These are phyloP conservation scores for Poeciliopsis turneri DNA, from an alignment of 2,797 vertebrate genomes.

Conservation along the genomic window DNA sequence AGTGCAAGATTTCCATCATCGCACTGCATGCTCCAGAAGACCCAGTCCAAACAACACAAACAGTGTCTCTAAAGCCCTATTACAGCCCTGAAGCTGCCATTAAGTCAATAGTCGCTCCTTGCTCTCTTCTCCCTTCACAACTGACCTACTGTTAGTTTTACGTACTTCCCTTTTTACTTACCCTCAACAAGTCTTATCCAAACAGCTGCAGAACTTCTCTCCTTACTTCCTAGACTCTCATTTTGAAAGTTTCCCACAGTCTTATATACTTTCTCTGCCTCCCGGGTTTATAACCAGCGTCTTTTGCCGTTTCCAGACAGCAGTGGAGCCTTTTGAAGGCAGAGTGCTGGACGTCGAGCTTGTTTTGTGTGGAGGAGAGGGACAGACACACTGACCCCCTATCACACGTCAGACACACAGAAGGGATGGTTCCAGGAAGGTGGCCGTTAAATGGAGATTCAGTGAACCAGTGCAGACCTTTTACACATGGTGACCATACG, in stretches of 20 bases:
- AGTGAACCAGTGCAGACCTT: constrained; percentile 59
- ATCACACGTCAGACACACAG: constrained; percentile 6
- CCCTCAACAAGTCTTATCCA: constrained; percentile 68
- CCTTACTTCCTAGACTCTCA: constrained; percentile 35
- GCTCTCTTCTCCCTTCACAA: constrained; percentile 47
- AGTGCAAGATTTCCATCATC: constrained; percentile 79
- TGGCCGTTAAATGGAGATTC: constrained; percentile 70
- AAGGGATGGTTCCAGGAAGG: constrained; percentile 73
- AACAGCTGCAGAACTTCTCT: constrained; percentile 63
- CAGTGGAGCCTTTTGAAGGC: constrained; percentile 63
- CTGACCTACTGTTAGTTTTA: constrained; percentile 57
- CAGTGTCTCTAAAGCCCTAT: constrained; percentile 67
- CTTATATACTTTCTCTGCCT: constrained; percentile 38
- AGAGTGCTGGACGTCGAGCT: constrained; percentile 58
- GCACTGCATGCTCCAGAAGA: constrained; percentile 49
- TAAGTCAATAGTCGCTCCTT: constrained; percentile 70
- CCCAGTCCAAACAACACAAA: constrained; percentile 72
- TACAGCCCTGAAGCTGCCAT: constrained; percentile 67
- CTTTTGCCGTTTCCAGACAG: constrained; percentile 75
- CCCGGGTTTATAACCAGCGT: constrained; percentile 45
- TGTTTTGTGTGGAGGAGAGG: constrained; percentile 28
- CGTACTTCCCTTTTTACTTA: constrained; percentile 69
- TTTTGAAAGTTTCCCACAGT: constrained; percentile 50
- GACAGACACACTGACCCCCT: constrained; percentile 12
- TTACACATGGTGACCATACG: constrained; percentile 75